Evolutionary conservation across 2,888 invertebrate species (phyloP), one percentile per base, ranked within the genome.

Genomic region (Rhodophaea formosa): DNA sequence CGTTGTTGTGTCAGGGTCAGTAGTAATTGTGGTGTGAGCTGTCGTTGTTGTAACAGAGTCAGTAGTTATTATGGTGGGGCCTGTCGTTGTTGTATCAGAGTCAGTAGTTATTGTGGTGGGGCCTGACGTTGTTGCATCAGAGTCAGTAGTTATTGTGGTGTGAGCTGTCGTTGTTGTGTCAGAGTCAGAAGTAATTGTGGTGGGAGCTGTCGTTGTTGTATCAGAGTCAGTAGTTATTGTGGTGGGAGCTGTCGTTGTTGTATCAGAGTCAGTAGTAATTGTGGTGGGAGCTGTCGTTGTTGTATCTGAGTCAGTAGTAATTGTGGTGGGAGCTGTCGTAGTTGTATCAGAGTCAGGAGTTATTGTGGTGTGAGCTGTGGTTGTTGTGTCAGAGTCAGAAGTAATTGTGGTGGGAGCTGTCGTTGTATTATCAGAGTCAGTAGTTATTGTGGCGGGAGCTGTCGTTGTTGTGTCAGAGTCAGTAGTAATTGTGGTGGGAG

Each of bases 171-270:
- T 47, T 7, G 53, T 49, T 1, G 58, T 53, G 1, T 53, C 59
- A 6, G 62, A 46, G n/a, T 61, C 61, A n/a, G 61, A 53, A 3
- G 59, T 32, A 7, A 61, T 53, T 0, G 44, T 44, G 0, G 59
- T 46, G 8, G 10, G 14, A 3, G 49, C 3, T 17, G 59, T 42
- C 1, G 51, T 49, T 15, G 61, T 53, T 1, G 43, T 43, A 17
- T 17, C 7, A 23, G 30, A 17, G 45, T 61, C 59, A 1, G 55
- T 44, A 0, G 57, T 59, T 0, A 53, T 14, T 14, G 56, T 53
- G 1, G 59, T 56, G 0, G 60, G 56, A 30, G 35, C 12, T 15
- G 29, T 15, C 8, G n/a, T 49, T 29, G 49, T 42, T 1, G 53
- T 17, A 8, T 7, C 12, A 6, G n/a, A 12, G 53, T 16, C 42